A percentile compares a stretch with the other conserved stretches of the same genome.
phyloP scores from a whole-genome alignment of 2,888 invertebrate genomes.

The Cheilosia vernalis region DNA sequence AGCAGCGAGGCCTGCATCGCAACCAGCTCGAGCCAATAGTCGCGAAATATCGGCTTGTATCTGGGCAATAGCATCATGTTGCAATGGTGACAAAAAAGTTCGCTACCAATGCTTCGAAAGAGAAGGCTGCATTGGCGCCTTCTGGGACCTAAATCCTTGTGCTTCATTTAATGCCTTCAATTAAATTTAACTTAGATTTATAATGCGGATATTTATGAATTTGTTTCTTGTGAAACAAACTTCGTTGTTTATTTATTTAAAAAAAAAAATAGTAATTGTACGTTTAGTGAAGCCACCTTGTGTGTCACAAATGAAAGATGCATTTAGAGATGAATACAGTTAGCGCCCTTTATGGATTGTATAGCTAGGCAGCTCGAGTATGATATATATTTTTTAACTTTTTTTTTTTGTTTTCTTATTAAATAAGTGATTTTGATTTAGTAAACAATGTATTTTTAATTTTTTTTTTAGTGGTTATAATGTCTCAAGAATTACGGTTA shows the following conservation, averaged over 20 bases:
- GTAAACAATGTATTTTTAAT: not conserved
- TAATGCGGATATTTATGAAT: not conserved
- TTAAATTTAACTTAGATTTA: not conserved
- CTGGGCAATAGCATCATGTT: conserved; percentile 91
- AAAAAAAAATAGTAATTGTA: conserved; percentile 11
- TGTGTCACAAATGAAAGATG: conserved; percentile 35
- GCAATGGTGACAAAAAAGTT: conserved; percentile 84
- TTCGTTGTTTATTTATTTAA: conserved; percentile 53
- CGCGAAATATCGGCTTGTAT: conserved; percentile 86
- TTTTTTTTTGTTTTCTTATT: conserved; percentile 38
- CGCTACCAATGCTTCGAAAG: conserved; percentile 88
- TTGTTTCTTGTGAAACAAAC: conserved; percentile 47
- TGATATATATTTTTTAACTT: conserved; percentile 24
- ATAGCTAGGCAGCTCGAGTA: conserved; percentile 32
- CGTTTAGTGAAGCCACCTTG: conserved; percentile 6
- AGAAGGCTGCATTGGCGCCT: conserved; percentile 88
- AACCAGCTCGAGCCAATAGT: conserved; percentile 43
- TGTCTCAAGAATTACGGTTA: not conserved
- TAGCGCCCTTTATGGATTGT: not conserved
- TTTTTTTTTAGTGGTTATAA: not conserved
- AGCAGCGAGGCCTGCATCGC: conserved; percentile 2
- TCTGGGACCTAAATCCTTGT: conserved; percentile 90
- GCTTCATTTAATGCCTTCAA: conserved; percentile 78
- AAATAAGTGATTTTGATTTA: conserved; percentile 31
- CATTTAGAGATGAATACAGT: conserved; percentile 54